Evolutionary conservation across 1,140 invertebrate species (phyloP).

Genomic region (Formica selysi): DNA sequence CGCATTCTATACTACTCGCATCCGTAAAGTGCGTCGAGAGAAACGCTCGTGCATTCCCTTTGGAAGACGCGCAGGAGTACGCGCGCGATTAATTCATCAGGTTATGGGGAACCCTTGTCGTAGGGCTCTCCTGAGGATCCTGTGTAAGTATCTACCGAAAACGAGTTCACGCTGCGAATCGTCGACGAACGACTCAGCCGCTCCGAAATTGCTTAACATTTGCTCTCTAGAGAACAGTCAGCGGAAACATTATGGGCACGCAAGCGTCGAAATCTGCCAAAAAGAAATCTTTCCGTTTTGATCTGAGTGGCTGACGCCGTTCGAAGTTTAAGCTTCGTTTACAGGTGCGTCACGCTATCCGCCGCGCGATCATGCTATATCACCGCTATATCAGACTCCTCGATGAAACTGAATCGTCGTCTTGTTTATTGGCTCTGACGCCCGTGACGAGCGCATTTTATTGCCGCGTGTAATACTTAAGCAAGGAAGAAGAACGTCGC

Average conservation of each 20-base stretch:
- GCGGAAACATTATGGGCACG: conserved; percentile 72
- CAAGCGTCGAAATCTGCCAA: conserved; percentile 63
- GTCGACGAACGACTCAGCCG: conserved; percentile 52
- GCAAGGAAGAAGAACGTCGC: not conserved
- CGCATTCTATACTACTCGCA: conserved; percentile 28
- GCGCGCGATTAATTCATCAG: conserved; percentile 74
- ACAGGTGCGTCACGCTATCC: conserved; percentile 60
- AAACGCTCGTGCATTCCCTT: conserved; percentile 19
- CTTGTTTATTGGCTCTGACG: conserved; percentile 52
- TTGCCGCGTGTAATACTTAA: conserved; percentile 40
- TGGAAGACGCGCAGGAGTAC: conserved; percentile 55
- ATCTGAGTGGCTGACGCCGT: not conserved
- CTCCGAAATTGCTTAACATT: conserved; percentile 61
- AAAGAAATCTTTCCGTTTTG: conserved; percentile 65
- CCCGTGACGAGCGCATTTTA: conserved; percentile 60
- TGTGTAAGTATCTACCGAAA: conserved; percentile 37
- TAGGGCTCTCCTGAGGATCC: not conserved
- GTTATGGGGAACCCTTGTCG: conserved; percentile 63
- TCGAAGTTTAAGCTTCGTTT: conserved; percentile 59
- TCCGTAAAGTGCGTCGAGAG: conserved; percentile 62
- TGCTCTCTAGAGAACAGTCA: conserved; percentile 49
- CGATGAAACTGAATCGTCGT: conserved; percentile 53
- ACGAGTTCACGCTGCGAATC: conserved; percentile 72
- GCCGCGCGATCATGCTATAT: conserved; percentile 56
- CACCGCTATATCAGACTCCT: conserved; percentile 40